phyloP scores from a whole-genome alignment of 2,888 invertebrate genomes.

The Caenorhabditis sp. region DNA sequence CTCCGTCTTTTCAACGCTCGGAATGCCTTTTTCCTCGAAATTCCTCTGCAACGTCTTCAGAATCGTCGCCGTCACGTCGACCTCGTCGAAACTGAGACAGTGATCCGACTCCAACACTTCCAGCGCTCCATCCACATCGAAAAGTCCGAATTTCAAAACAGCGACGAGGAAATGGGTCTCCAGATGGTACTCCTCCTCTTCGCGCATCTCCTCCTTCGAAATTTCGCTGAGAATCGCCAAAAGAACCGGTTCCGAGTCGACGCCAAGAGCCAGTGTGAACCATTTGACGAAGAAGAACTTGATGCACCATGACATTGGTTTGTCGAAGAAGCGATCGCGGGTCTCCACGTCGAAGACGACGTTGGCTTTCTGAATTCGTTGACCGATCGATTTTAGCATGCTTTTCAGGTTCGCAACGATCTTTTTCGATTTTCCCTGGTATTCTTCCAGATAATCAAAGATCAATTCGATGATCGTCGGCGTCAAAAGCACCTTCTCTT shows the following conservation, averaged over 20 bases:
- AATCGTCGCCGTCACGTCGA: no score
- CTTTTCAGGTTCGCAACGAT: conserved; percentile 1
- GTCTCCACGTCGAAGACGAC: conserved; percentile 29
- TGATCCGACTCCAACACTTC: not conserved
- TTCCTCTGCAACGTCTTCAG: not conserved
- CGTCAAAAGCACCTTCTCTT: not conserved
- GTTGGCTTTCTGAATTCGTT: conserved; percentile 1
- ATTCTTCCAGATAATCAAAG: not conserved
- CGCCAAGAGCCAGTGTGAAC: conserved; percentile 9
- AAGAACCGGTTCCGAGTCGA: conserved; percentile 14
- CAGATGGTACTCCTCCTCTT: no score
- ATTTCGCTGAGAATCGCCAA: conserved; percentile 1
- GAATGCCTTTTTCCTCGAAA: not conserved
- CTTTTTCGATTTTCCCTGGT: not conserved
- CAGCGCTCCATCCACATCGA: conserved; percentile 17
- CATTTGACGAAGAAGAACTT: conserved; percentile 22
- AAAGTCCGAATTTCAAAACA: conserved; percentile 8
- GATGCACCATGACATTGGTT: conserved; percentile 20
- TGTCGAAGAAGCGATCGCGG: not conserved
- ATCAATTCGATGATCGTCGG: conserved; percentile 31
- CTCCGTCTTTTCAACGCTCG: not conserved
- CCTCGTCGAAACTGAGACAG: not conserved
- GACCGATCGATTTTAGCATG: conserved; percentile 8
- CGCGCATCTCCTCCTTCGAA: not conserved
- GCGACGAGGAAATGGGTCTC: not conserved